Evolutionary conservation across 2,797 vertebrate species (phyloP).

Genomic region (Sebastes cheni): DNA sequence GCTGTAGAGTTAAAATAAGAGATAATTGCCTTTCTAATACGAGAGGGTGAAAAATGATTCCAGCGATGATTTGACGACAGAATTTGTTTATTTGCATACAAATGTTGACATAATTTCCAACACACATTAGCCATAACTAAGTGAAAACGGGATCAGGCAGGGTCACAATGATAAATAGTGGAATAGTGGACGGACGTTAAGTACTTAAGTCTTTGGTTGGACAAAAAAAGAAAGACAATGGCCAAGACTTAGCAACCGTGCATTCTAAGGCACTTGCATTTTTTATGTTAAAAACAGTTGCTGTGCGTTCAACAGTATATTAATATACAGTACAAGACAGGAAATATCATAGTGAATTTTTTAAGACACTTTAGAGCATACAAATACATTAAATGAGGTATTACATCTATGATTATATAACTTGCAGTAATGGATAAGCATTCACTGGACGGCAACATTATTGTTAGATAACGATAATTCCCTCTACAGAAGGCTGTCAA

Average conservation of each 20-base stretch:
- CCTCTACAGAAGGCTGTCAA: conserved; percentile 8
- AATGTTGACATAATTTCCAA: conserved; percentile 29
- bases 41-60: neutral
- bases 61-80: conserved; percentile 6
- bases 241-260: conserved; percentile 44
- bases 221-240: conserved; percentile 6
- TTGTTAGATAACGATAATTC: conserved; percentile 2
- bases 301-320: conserved; percentile 41
- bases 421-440: conserved; percentile 13
- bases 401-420: conserved; percentile 33
- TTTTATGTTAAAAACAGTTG: conserved; percentile 46
- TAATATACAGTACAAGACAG: conserved; percentile 60
- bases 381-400: conserved; percentile 40
- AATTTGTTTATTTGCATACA: conserved; percentile 67
- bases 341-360: conserved; percentile 32
- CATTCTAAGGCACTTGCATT: conserved; percentile 76
- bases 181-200: conserved; percentile 9
- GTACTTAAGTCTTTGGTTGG: conserved; percentile 48
- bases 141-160: conserved; percentile 35
- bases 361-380: conserved; percentile 46
- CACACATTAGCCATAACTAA: conserved; percentile 11
- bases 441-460: conserved; percentile 47
- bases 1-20: neutral
- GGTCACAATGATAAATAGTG: conserved; percentile 39
- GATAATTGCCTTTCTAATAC: neutral